Percentiles rank a stretch among this genome's conserved stretches.
These are phyloP conservation scores for Micrasema minimum DNA, from an alignment of 1,140 invertebrate species.

Conservation along the genomic window DNA sequence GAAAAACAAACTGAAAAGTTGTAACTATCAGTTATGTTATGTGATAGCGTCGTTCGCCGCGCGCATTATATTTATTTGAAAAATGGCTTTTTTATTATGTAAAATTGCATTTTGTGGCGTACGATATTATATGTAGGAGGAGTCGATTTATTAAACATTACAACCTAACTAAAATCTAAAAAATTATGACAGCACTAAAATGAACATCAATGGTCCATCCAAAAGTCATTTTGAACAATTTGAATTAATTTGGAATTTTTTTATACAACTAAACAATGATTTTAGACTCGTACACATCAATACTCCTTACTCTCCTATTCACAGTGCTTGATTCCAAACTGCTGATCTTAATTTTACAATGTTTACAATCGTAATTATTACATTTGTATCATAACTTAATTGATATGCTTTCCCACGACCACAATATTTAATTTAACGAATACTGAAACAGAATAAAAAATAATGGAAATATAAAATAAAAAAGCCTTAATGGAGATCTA, in stretches of 20 bases:
- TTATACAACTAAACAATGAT: constrained; percentile 25
- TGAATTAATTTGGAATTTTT: constrained; percentile 22
- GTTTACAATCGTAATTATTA: too few species aligned
- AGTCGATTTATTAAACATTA: constrained; percentile 44
- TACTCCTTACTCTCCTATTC: too few species aligned
- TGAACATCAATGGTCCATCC: neutral
- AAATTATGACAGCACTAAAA: constrained; percentile 30
- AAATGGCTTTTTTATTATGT: too few species aligned
- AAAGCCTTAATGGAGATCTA: constrained; percentile 52
- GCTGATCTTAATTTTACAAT: too few species aligned
- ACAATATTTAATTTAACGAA: constrained; percentile 14
- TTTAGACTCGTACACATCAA: too few species aligned
- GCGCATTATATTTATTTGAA: too few species aligned
- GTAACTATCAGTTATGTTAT: too few species aligned
- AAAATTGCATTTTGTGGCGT: too few species aligned
- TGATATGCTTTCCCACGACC: neutral
- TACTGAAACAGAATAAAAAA: constrained; percentile 6
- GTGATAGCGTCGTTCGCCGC: too few species aligned
- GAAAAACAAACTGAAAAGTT: too few species aligned
- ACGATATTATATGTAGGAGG: too few species aligned
- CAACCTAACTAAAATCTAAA: constrained; percentile 13
- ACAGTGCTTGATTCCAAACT: too few species aligned
- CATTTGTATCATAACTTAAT: neutral
- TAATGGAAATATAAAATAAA: constrained; percentile 34
- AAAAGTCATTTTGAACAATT: constrained; percentile 24